These are phyloP conservation scores for Puma concolor DNA, from an alignment of 2,113 vertebrate genomes.

Conservation along the genomic window DNA sequence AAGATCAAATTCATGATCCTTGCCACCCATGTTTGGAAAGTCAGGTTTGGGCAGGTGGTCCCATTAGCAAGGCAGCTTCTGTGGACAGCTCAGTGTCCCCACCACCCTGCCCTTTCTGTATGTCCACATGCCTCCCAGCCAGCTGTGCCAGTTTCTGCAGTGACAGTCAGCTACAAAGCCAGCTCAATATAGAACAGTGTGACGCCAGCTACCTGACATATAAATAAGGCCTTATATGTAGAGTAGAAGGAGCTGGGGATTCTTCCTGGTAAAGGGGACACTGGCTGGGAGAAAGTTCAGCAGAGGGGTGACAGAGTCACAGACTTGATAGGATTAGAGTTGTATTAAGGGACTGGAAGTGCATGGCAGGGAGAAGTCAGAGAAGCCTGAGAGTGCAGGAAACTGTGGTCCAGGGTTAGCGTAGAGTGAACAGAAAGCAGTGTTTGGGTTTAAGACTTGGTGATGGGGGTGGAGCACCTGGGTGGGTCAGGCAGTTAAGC, in stretches of 20 bases:
- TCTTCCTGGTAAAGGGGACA: background rate
- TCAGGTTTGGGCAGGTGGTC: background rate
- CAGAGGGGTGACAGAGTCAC: background rate
- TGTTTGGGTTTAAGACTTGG: background rate
- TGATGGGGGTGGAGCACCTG: too few relatives aligned
- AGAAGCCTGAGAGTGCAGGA: background rate
- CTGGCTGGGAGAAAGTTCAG: background rate
- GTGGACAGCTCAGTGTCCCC: background rate
- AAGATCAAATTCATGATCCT: background rate
- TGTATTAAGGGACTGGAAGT: background rate
- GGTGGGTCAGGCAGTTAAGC: too few relatives aligned
- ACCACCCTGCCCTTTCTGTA: background rate
- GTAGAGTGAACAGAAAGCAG: background rate
- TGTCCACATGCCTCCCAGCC: background rate
- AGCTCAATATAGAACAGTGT: background rate
- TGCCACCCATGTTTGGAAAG: background rate
- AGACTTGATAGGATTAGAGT: background rate
- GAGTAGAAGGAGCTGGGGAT: background rate
- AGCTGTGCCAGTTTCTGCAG: background rate
- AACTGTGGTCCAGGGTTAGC: background rate
- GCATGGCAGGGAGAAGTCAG: background rate
- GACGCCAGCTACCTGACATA: background rate
- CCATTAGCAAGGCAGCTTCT: background rate
- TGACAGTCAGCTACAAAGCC: background rate
- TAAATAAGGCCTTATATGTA: background rate